These are phyloP conservation scores for Calliphora vomitoria DNA, from an alignment of 2,888 invertebrate species.

Conservation along the genomic window DNA sequence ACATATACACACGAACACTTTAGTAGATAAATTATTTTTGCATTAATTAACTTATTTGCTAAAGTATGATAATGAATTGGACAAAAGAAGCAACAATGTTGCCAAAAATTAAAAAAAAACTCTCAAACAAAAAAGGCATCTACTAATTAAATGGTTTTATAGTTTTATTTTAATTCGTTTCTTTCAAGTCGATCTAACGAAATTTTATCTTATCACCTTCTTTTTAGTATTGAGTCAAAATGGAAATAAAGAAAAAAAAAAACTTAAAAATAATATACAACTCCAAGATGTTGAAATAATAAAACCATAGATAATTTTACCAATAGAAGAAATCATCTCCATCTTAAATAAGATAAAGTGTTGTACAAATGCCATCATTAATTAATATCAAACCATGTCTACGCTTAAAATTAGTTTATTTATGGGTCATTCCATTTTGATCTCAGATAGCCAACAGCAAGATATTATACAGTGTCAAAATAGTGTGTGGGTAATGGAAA, in stretches of 20 bases:
- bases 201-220: conserved; percentile 19
- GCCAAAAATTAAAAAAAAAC: neutral
- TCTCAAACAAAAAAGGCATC: neutral
- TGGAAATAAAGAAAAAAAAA: neutral
- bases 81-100: conserved; percentile 2
- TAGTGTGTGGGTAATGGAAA: too few relatives aligned
- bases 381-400: conserved; percentile 35
- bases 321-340: neutral
- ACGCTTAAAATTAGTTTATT: neutral
- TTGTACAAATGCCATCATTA: conserved; percentile 42
- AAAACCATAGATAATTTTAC: neutral
- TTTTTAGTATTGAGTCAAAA: neutral
- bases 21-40: neutral
- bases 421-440: neutral
- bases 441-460: too few relatives aligned
- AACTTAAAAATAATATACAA: neutral
- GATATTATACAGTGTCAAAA: too few relatives aligned
- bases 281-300: neutral
- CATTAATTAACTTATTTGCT: conserved; percentile 7
- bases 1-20: neutral
- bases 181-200: conserved; percentile 4
- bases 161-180: conserved; percentile 7
- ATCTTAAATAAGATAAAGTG: conserved; percentile 11
- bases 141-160: conserved; percentile 2
- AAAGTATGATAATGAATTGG: neutral